phyloP scores from a whole-genome alignment of 2,888 invertebrate species.

The Notodonta ziczac region DNA sequence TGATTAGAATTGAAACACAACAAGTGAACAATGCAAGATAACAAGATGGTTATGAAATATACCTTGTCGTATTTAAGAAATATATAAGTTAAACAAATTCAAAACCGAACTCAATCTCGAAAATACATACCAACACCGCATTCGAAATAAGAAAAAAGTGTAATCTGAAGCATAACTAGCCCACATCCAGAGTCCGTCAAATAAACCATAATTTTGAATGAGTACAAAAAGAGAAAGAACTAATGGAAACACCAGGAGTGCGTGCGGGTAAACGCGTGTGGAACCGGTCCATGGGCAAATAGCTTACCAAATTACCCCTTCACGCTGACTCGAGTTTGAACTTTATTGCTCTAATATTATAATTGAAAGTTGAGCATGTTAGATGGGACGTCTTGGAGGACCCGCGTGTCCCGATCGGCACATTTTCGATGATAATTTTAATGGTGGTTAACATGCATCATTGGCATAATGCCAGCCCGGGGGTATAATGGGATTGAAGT shows the following conservation, averaged over 20 bases:
- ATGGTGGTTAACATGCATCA: constrained; percentile 30
- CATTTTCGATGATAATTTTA: constrained; percentile 53
- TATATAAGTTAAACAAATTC: no score
- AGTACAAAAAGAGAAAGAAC: constrained; percentile 35
- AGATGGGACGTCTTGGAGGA: constrained; percentile 20
- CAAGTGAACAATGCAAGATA: no score
- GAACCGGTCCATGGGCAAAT: constrained; percentile 64
- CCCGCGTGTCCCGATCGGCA: constrained; percentile 47
- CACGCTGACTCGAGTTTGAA: constrained; percentile 14
- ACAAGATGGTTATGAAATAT: no score
- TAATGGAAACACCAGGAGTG: constrained; percentile 40
- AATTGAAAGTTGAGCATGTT: constrained; percentile 12
- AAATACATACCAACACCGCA: constrained; percentile 28
- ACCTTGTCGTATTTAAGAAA: no score
- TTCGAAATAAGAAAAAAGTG: constrained; percentile 18
- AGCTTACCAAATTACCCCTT: constrained; percentile 64
- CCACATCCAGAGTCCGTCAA: constrained; percentile 48
- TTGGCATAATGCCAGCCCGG: neutral
- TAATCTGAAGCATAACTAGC: constrained; percentile 41
- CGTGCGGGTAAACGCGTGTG: constrained; percentile 71
- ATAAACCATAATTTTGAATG: constrained; percentile 39
- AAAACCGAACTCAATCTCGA: constrained; percentile 24
- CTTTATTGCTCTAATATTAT: constrained; percentile 9
- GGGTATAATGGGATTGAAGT: neutral
- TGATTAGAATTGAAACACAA: no score